These are phyloP conservation scores for Cataglyphis hispanica DNA, from an alignment of 1,140 invertebrate genomes.

Conservation along the genomic window DNA sequence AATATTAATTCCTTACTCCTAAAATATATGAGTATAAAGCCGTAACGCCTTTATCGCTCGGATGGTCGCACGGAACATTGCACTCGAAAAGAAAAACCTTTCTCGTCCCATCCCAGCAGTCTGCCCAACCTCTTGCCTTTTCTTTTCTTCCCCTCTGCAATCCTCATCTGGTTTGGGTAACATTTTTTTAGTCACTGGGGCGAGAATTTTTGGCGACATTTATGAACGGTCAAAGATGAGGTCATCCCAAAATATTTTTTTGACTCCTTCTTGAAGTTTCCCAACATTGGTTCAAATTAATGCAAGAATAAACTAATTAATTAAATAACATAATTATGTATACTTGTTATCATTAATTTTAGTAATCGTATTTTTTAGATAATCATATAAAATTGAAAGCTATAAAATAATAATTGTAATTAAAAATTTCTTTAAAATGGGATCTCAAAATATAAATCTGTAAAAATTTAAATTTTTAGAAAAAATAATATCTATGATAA, in stretches of 20 bases:
- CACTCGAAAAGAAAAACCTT: constrained; percentile 31
- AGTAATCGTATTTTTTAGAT: background rate
- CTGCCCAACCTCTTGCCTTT: constrained; percentile 34
- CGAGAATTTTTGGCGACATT: constrained; percentile 79
- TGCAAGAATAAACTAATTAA: constrained; percentile 2
- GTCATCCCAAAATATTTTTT: constrained; percentile 76
- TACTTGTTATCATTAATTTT: background rate
- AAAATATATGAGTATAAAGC: constrained; percentile 74
- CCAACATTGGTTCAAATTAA: constrained; percentile 39
- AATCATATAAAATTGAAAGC: background rate
- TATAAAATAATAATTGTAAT: constrained; percentile 3
- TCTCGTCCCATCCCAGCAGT: constrained; percentile 15
- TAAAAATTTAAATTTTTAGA: background rate
- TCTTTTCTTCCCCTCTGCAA: constrained; percentile 67
- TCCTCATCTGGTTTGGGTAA: constrained; percentile 50
- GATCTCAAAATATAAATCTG: background rate
- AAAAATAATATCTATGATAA: background rate
- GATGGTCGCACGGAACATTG: constrained; percentile 56
- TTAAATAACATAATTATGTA: constrained; percentile 9
- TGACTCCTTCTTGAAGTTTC: constrained; percentile 51
- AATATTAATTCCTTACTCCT: constrained; percentile 79
- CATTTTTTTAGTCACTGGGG: constrained; percentile 70
- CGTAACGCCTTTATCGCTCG: constrained; percentile 71
- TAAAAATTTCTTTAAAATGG: background rate
- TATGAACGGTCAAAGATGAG: constrained; percentile 80